phyloP scores from a whole-genome alignment of 2,113 vertebrate species.

The Nymphicus hollandicus region DNA sequence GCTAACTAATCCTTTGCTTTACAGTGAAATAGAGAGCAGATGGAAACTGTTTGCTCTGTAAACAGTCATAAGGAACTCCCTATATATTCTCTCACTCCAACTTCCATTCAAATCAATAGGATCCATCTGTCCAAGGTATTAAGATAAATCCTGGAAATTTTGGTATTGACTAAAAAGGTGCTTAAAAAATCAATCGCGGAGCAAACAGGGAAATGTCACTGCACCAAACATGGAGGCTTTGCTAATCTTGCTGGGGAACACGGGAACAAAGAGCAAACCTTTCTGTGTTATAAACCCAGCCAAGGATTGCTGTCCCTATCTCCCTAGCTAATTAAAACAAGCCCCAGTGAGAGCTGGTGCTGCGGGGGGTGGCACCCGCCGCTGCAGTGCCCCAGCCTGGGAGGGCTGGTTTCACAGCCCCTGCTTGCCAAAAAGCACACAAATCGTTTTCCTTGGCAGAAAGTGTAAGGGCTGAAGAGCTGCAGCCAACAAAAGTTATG shows the following conservation, averaged over 20 bases:
- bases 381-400: background rate
- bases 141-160: conserved; percentile 9
- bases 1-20: background rate
- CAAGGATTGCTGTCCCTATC: background rate
- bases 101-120: background rate
- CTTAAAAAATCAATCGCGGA: background rate
- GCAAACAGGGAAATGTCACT: background rate
- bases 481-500: background rate
- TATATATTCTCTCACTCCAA: background rate
- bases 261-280: background rate
- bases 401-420: background rate
- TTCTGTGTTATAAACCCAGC: background rate
- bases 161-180: background rate
- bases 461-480: background rate
- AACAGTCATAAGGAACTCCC: background rate
- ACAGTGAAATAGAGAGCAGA: background rate
- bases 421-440: background rate
- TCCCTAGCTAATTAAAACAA: background rate
- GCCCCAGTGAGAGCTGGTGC: background rate
- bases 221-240: background rate
- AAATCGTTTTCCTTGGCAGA: accelerated
- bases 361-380: background rate
- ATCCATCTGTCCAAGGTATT: conserved; percentile 11
- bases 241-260: background rate
- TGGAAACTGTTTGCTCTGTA: conserved; percentile 14